Conservation (phyloP, 2,888 invertebrate species). For the Melolontha melolontha region DNA sequence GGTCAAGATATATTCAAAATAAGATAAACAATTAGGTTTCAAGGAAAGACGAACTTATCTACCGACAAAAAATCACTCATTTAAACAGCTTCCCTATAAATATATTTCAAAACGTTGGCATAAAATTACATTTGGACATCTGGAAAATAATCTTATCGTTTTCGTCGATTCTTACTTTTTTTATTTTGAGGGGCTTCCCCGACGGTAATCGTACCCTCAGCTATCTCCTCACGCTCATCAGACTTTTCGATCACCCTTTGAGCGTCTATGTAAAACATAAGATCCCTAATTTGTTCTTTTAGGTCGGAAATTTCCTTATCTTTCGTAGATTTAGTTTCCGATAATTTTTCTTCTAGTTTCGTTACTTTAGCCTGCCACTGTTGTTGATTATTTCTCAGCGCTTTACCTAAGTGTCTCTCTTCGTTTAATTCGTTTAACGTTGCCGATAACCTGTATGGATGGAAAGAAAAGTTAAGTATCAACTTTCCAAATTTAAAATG, state of each 20-base stretch:
- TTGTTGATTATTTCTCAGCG: slow-evolving; percentile 80
- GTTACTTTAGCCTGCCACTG: slow-evolving; percentile 77
- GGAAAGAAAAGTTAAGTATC: background rate
- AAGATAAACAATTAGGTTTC: background rate
- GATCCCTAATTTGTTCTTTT: slow-evolving; percentile 92
- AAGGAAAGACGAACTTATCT: background rate
- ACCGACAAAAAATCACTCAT: background rate
- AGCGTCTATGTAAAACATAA: slow-evolving; percentile 97
- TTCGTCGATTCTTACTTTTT: slow-evolving; percentile 45
- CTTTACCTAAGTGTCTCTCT: slow-evolving; percentile 86
- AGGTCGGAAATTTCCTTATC: slow-evolving; percentile 82
- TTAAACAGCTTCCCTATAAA: background rate
- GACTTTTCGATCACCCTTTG: slow-evolving; percentile 72
- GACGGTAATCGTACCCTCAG: slow-evolving; percentile 73
- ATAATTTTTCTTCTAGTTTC: slow-evolving; percentile 68
- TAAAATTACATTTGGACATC: slow-evolving; percentile 1
- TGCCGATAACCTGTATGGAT: slow-evolving; percentile 69
- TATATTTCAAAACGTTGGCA: background rate
- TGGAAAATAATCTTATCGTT: slow-evolving; percentile 10
- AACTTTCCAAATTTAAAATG: background rate
- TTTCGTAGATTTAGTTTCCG: slow-evolving; percentile 65
- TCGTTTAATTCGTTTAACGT: slow-evolving; percentile 81
- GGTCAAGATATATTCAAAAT: background rate
- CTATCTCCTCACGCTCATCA: slow-evolving; percentile 70
- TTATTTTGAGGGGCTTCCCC: slow-evolving; percentile 59